These are phyloP conservation scores for Neolamprologus ventralis DNA, from an alignment of 2,113 vertebrate genomes.

Conservation along the genomic window DNA sequence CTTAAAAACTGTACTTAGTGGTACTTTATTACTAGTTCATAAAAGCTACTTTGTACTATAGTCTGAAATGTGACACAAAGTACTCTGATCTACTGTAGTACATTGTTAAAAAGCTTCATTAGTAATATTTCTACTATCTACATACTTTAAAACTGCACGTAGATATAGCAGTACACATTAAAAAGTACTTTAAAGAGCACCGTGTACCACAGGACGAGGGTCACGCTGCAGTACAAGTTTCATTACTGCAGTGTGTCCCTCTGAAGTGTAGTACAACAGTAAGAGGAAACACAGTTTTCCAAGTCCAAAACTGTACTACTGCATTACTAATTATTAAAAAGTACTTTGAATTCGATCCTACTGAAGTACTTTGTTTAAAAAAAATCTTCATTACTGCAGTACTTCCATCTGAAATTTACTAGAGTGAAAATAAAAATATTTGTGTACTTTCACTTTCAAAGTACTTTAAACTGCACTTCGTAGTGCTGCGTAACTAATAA, in stretches of 20 bases:
- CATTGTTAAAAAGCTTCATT: neutral
- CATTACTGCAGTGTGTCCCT: neutral
- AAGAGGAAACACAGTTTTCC: neutral
- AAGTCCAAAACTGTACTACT: rapidly evolving
- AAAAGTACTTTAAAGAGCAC: neutral
- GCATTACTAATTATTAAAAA: neutral
- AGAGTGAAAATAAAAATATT: neutral
- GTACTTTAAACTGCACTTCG: neutral
- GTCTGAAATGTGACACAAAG: neutral
- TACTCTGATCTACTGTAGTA: neutral
- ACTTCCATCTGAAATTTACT: neutral
- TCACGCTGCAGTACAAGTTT: neutral
- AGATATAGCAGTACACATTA: neutral
- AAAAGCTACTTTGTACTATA: neutral
- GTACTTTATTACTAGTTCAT: neutral
- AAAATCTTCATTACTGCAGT: neutral
- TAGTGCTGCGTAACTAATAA: neutral
- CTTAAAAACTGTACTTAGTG: neutral
- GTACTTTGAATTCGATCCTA: neutral
- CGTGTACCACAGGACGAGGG: neutral
- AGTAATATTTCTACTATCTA: neutral
- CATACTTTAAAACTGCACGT: neutral
- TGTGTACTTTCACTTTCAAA: neutral
- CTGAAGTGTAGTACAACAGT: neutral
- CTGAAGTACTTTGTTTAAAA: neutral